Evolutionary conservation across 2,797 vertebrate species (phyloP).

Genomic region (Coregonus sp.): DNA sequence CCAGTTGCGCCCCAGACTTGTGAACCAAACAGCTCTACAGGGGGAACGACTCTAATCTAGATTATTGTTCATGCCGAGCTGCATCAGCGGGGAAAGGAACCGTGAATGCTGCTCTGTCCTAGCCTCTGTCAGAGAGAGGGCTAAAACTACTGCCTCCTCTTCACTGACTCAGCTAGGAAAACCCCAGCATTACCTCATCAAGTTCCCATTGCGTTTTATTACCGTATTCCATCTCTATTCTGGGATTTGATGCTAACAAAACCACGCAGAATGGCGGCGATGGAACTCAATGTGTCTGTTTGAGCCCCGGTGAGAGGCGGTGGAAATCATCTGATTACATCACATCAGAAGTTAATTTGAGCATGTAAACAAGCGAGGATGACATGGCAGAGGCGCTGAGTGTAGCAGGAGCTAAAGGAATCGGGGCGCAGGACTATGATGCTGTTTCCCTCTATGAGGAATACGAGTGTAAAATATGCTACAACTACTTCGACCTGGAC

Average conservation of each 20-base stretch:
- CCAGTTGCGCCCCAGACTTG: not conserved
- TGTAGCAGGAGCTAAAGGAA: conserved; percentile 13
- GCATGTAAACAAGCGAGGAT: conserved; percentile 24
- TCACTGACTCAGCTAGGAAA: not conserved
- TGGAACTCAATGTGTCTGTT: not conserved
- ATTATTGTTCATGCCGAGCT: conserved; percentile 3
- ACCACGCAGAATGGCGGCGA: not conserved
- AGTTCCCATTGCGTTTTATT: conserved; percentile 9
- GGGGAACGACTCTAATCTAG: conserved; percentile 5
- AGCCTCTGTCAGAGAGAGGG: not conserved
- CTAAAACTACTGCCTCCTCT: not conserved
- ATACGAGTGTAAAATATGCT: conserved; percentile 85
- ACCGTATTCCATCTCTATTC: conserved; percentile 13
- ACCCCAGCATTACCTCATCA: conserved; percentile 39
- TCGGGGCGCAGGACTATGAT: not conserved
- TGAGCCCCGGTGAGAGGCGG: not conserved
- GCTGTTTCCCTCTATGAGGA: conserved; percentile 65
- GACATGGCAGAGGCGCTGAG: conserved; percentile 49
- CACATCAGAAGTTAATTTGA: not conserved
- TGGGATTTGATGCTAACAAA: conserved; percentile 5
- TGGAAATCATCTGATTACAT: not conserved
- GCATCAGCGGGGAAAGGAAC: not conserved
- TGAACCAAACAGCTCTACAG: not conserved
- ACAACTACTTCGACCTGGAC: conserved; percentile 82
- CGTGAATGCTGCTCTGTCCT: not conserved